Conservation (phyloP, 2,113 vertebrate genomes). For the Indicator indicator region DNA sequence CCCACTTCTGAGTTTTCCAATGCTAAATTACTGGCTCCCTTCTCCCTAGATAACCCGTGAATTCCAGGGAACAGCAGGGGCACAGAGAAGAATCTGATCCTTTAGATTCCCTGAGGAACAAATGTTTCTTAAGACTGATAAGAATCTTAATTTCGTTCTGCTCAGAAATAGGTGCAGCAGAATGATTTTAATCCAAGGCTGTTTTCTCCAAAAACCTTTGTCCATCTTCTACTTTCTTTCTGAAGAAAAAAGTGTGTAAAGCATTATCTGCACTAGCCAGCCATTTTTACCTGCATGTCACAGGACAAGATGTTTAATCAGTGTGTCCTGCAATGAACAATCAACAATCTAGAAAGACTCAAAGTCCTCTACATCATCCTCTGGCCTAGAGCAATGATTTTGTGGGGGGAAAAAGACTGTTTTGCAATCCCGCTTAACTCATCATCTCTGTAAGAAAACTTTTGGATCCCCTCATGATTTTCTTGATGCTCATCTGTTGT, state of each 20-base stretch:
- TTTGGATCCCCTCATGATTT: background rate
- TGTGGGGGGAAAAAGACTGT: background rate
- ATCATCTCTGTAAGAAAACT: background rate
- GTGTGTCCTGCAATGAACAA: background rate
- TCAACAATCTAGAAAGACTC: background rate
- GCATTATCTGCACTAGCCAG: background rate
- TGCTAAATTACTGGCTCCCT: background rate
- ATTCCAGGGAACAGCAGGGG: background rate
- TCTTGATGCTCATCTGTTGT: background rate
- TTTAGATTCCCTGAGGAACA: background rate
- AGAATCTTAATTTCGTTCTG: background rate
- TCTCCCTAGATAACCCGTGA: background rate
- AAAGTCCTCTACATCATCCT: background rate
- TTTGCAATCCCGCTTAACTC: background rate
- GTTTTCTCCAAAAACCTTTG: background rate
- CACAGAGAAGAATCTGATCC: background rate
- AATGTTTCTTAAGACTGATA: background rate
- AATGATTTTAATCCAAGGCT: background rate
- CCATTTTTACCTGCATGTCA: background rate
- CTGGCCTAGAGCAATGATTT: background rate
- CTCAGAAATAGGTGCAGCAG: background rate
- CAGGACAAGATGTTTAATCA: background rate
- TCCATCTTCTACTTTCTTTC: background rate
- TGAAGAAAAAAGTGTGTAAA: background rate
- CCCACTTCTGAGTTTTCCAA: background rate